Evolutionary conservation across 2,888 invertebrate genomes (phyloP), one percentile per base, ranked within the genome.

Genomic region (Bombylius major): DNA sequence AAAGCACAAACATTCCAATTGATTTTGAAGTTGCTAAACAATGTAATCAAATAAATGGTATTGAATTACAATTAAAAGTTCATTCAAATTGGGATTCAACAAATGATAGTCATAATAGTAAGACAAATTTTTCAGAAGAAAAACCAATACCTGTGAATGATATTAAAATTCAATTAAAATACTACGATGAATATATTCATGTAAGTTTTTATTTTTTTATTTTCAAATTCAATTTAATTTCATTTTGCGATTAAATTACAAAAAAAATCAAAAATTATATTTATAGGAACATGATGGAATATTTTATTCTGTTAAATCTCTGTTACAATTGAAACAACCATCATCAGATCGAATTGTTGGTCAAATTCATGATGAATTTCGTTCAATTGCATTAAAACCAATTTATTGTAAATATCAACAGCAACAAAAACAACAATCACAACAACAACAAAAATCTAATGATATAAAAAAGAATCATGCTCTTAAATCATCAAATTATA

Each of bases 401-500:
- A 71, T 73, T 48, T 73, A 72, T 55, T 69, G 70, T 56, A 66
- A 70, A 23, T 50, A 44, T 14, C n/a, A 44, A 33, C 23, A 23
- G 1, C 23, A 23, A 23, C 23, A 23, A 23, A 23, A 23, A 23
- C 23, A 23, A 23, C 23, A 23, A 23, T 23, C 23, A 23, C 23
- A 23, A 23, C 23, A 23, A 23, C 23, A 23, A 23, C 50, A 50
- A 23, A 33, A 34, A 6, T 36, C 36, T 1, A 34, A 7, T 5
- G 66, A 65, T 45, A 56, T 58, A 11, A 56, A 58, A 55, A 53
- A 45, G 33, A 13, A 47, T 50, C 14, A 59, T 50, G 12, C 54
- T 1, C 62, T 83, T 2, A 77, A 76, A 59, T 83, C 83, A 4
- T 73, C 76, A 4, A 77, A 75, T 61, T 77, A 80, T 62, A 75